Evolutionary conservation across 2,888 invertebrate species (phyloP), one percentile per base, ranked within the genome.

Genomic region (Allygus modestus): DNA sequence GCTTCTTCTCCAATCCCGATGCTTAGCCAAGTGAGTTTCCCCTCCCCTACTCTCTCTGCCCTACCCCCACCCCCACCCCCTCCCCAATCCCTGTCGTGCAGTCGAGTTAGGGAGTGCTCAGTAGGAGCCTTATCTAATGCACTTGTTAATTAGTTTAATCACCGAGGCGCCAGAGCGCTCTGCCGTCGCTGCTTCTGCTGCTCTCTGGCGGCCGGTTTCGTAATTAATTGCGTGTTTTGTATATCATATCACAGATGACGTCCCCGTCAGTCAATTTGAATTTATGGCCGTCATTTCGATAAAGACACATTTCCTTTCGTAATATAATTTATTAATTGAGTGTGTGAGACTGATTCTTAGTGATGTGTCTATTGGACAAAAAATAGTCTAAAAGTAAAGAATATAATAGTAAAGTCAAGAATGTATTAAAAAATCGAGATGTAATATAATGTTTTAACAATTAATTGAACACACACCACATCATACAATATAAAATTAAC

Each of bases 221-320:
- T 77, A 77, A 77, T 77, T 77, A 77, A 77, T 77, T 43, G 77
- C 77, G 28, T 73, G 77, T 77, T 77, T 77, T 43, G 43, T 71
- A 41, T 37, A 20, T 37, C 41, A 71, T 41, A 71, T 65, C 65
- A 28, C 58, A 28, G 65, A 28, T 28, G 65, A 31, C 65, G 31
- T 28, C 26, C 65, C 65, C 12, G 65, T 65, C 65, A 65, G 65
- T 65, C 65, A 65, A 65, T 65, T 65, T 31, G 26, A 65, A 65
- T 28, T 65, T 41, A 71, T 41, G 23, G 31, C 37, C 41, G 71
- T 71, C 71, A 71, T 71, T 65, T 41, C 71, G 41, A 37, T 71
- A 71, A 71, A 71, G 71, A 71, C 71, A 31, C 41, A 71, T 41
- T 71, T 71, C 71, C 71, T 71, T 41, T 71, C 28, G 28, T 26